These are phyloP conservation scores for Pristionchus entomophagus DNA, from an alignment of 2,888 invertebrate genomes.

Conservation along the genomic window DNA sequence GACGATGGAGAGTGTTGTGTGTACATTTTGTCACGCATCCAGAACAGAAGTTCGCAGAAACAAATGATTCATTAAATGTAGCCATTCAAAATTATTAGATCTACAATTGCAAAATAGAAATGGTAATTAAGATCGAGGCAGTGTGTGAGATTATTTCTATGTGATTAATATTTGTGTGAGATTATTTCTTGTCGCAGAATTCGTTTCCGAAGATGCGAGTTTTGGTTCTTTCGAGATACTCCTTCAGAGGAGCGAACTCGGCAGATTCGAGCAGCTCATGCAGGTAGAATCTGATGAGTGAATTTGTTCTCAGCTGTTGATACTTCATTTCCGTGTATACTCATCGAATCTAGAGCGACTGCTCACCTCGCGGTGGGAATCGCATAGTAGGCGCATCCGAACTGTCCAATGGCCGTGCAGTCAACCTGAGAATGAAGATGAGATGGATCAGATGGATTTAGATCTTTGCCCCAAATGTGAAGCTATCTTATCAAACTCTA, in stretches of 20 bases:
- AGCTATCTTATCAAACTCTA: neutral
- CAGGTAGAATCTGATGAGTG: neutral
- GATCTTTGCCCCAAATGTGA: neutral
- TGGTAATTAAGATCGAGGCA: too few species aligned
- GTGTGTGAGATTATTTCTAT: too few species aligned
- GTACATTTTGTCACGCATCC: too few species aligned
- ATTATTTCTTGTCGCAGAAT: neutral
- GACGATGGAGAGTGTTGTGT: too few species aligned
- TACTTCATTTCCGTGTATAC: neutral
- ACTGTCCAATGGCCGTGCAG: neutral
- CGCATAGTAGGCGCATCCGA: neutral
- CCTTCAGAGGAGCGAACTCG: slow-evolving; percentile 9
- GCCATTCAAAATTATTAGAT: too few species aligned
- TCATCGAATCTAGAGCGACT: too few species aligned
- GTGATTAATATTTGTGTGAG: too few species aligned
- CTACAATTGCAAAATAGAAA: too few species aligned
- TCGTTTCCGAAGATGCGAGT: slow-evolving; percentile 7
- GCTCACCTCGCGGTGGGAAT: neutral
- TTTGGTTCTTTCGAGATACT: neutral
- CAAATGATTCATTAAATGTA: too few species aligned
- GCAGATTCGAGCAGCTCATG: neutral
- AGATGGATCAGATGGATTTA: too few species aligned
- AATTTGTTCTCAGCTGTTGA: neutral
- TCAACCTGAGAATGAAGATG: neutral
- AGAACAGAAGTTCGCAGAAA: too few species aligned